Conservation (phyloP, 2,797 vertebrate species). For the Pseudomugil gertrudae region DNA sequence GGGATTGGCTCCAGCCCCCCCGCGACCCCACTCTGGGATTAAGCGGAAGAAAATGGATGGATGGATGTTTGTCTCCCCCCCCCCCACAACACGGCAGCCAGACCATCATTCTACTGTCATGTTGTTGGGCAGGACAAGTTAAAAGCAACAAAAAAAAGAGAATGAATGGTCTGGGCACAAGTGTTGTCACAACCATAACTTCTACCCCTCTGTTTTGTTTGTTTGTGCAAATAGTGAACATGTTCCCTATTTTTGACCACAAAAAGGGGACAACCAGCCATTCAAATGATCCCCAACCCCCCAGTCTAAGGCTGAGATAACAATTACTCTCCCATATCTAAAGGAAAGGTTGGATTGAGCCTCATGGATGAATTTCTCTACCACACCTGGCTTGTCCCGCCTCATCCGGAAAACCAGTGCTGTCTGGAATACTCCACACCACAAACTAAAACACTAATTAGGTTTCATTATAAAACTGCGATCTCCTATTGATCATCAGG, state of each 20-base stretch:
- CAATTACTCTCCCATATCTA: background rate
- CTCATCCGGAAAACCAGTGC: conserved; percentile 3
- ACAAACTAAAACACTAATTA: conserved; percentile 23
- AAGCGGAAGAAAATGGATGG: too few relatives aligned
- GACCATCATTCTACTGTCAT: too few relatives aligned
- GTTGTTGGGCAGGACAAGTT: too few relatives aligned
- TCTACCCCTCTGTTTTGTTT: background rate
- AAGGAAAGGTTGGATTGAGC: background rate
- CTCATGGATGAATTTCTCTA: background rate
- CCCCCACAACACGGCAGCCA: too few relatives aligned
- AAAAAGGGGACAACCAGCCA: background rate
- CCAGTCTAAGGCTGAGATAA: background rate
- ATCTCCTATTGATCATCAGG: conserved; percentile 13
- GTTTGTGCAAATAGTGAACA: background rate
- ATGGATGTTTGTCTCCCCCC: too few relatives aligned
- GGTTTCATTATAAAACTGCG: conserved; percentile 24
- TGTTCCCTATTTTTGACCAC: background rate
- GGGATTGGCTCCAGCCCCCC: too few relatives aligned
- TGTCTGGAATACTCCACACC: conserved; percentile 5
- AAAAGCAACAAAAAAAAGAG: too few relatives aligned
- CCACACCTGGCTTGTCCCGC: background rate
- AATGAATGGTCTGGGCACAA: too few relatives aligned
- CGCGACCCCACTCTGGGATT: too few relatives aligned
- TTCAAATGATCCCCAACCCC: background rate
- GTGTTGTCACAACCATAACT: too few relatives aligned